Evolutionary conservation across 2,113 vertebrate genomes (phyloP).

Genomic region (Agapornis roseicollis): DNA sequence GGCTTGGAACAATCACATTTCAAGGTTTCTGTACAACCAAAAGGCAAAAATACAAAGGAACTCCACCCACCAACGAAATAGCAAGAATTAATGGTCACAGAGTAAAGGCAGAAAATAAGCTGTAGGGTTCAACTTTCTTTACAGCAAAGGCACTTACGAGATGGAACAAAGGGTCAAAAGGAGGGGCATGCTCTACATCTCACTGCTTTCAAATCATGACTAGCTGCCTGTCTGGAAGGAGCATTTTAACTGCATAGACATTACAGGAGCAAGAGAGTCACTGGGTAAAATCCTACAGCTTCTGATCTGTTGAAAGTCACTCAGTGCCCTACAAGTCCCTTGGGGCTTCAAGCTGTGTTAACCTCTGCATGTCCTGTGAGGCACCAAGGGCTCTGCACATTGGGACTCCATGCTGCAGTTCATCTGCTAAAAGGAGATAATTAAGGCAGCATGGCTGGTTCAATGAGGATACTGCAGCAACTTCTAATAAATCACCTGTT

Average conservation of each 20-base stretch:
- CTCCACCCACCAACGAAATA: conserved; percentile 27
- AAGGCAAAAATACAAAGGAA: conserved; percentile 24
- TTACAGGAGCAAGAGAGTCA: background rate
- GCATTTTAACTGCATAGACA: background rate
- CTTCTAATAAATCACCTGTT: background rate
- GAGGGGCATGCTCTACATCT: conserved; percentile 5
- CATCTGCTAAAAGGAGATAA: background rate
- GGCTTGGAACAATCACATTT: background rate
- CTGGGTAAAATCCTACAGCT: background rate
- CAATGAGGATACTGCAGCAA: background rate
- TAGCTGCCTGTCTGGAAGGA: conserved; percentile 13
- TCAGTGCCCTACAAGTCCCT: background rate
- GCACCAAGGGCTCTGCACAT: background rate
- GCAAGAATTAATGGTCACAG: conserved; percentile 16
- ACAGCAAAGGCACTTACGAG: background rate
- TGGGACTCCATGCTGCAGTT: background rate
- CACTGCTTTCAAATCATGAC: background rate
- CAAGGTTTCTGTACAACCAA: background rate
- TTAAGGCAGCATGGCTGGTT: background rate
- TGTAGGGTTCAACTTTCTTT: background rate
- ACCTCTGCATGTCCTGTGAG: background rate
- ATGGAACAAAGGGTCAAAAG: conserved; percentile 58
- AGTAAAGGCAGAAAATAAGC: conserved; percentile 35
- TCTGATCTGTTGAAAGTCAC: background rate
- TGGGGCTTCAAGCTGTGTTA: background rate